These are phyloP conservation scores for Trissolcus basalis DNA, from an alignment of 1,140 invertebrate genomes.

Conservation along the genomic window DNA sequence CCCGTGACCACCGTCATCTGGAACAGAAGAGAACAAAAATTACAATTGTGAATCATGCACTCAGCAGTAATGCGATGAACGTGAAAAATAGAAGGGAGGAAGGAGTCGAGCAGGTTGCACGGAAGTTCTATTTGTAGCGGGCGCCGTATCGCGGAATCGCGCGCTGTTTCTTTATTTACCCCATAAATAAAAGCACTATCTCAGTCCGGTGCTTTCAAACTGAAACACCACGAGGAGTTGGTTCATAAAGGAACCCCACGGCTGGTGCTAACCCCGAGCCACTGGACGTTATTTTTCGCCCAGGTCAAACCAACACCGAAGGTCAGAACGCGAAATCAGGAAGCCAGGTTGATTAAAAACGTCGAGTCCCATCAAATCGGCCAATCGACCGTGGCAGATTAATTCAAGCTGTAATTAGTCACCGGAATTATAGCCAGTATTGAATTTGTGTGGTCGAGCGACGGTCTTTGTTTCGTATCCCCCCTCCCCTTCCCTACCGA, in stretches of 20 bases:
- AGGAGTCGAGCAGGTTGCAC: conserved; percentile 61
- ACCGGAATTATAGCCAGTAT: too few relatives aligned
- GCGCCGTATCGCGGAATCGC: conserved; percentile 68
- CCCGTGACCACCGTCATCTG: conserved; percentile 72
- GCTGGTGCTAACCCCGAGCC: conserved; percentile 14
- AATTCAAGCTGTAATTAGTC: conserved; percentile 9
- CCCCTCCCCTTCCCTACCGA: too few relatives aligned
- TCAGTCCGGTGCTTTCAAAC: conserved; percentile 63
- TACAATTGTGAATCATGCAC: conserved; percentile 40
- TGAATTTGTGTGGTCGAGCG: conserved; percentile 14
- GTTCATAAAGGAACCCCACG: too few relatives aligned
- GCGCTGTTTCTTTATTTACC: conserved; percentile 73
- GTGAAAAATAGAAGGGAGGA: conserved; percentile 25
- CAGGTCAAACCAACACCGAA: background rate
- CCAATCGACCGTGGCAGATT: conserved; percentile 8
- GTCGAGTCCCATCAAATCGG: background rate
- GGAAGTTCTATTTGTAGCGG: conserved; percentile 69
- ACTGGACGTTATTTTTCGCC: conserved; percentile 5
- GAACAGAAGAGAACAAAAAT: conserved; percentile 14
- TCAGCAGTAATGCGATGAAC: conserved; percentile 39
- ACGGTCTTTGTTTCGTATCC: conserved; percentile 33
- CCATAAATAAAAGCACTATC: conserved; percentile 74
- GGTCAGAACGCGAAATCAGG: conserved; percentile 1
- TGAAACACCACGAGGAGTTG: conserved; percentile 44
- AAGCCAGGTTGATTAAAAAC: background rate